These are phyloP conservation scores for Cichlasoma orientale DNA, from an alignment of 2,797 vertebrate species.

Conservation along the genomic window DNA sequence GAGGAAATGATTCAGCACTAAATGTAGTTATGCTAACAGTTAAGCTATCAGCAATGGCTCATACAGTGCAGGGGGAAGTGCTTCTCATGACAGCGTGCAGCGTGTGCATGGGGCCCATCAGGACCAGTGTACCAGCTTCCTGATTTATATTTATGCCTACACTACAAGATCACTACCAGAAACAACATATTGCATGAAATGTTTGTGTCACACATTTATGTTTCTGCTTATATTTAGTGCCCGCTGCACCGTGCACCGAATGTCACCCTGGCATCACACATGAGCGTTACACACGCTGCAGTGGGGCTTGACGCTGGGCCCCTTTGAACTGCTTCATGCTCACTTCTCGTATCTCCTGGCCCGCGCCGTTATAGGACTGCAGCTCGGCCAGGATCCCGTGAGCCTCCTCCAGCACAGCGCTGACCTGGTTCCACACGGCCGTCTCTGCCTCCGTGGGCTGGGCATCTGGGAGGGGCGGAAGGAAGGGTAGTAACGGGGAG, in stretches of 20 bases:
- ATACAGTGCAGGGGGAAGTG: conserved; percentile 16
- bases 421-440: conserved; percentile 94
- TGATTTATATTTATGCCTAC: background rate
- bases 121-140: background rate
- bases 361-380: conserved; percentile 91
- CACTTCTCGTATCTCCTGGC: conserved; percentile 95
- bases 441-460: conserved; percentile 94
- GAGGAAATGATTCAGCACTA: conserved; percentile 40
- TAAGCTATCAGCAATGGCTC: conserved; percentile 19
- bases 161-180: background rate
- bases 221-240: conserved; percentile 2
- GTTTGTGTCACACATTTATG: conserved; percentile 16
- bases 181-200: conserved; percentile 9
- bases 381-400: conserved; percentile 90
- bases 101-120: background rate
- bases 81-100: background rate
- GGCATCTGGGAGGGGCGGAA: conserved; percentile 80
- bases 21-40: conserved; percentile 16
- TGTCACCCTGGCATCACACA: background rate
- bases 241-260: background rate
- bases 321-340: conserved; percentile 37
- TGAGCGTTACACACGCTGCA: background rate
- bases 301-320: background rate
- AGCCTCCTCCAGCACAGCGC: conserved; percentile 91
- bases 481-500: conserved; percentile 5